These are phyloP conservation scores for Muntiacus muntjak DNA, from an alignment of 2,113 vertebrate species.

Conservation along the genomic window DNA sequence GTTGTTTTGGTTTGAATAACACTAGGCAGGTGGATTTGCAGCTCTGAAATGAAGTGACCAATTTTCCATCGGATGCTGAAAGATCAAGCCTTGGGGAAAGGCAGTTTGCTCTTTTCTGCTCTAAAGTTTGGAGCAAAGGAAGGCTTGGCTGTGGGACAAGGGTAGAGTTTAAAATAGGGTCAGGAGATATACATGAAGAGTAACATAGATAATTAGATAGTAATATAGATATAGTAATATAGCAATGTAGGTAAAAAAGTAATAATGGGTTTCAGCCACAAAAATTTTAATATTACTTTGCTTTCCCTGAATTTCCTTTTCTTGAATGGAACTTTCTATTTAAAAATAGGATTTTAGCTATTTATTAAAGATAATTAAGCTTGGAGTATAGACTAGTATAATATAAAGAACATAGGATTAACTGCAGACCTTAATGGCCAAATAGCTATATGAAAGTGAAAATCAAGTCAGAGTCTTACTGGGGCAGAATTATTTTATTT, in stretches of 20 bases:
- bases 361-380: background rate
- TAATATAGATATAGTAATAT: background rate
- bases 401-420: background rate
- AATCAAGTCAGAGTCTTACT: background rate
- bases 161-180: background rate
- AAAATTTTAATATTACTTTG: background rate
- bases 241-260: background rate
- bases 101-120: background rate
- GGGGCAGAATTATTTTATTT: background rate
- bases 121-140: background rate
- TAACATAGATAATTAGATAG: background rate
- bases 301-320: slow-evolving; percentile 1
- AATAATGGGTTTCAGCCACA: background rate
- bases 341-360: background rate
- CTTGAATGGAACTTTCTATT: slow-evolving; percentile 1
- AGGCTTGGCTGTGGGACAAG: background rate
- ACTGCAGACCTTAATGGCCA: background rate
- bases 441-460: background rate
- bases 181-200: background rate
- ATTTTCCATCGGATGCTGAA: background rate
- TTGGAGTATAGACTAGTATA: background rate
- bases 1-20: background rate
- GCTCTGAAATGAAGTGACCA: background rate
- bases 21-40: background rate
- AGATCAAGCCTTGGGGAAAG: background rate